Conservation (phyloP, 2,797 vertebrate species). For the Podarcis siculus region DNA sequence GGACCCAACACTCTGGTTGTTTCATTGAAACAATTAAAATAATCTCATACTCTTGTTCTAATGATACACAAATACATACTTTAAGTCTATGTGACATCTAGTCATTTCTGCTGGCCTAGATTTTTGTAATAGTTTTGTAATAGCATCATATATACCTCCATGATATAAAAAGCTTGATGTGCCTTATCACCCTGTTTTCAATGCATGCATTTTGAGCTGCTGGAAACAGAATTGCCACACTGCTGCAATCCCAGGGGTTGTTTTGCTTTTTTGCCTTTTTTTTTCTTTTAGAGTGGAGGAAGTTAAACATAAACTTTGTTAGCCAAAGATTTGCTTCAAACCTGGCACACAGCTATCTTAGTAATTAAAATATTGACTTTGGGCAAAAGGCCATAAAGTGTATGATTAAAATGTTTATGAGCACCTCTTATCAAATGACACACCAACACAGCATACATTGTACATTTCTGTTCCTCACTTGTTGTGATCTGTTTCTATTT, state of each 20-base stretch:
- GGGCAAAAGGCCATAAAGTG: slow-evolving; percentile 67
- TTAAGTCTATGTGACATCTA: slow-evolving; percentile 42
- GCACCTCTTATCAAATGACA: slow-evolving; percentile 47
- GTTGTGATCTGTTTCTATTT: slow-evolving; percentile 37
- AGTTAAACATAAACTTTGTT: slow-evolving; percentile 48
- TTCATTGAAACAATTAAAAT: slow-evolving; percentile 67
- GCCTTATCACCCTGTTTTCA: background rate
- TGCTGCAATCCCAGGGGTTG: background rate
- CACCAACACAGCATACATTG: background rate
- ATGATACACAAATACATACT: slow-evolving; percentile 49
- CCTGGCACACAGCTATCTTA: slow-evolving; percentile 58
- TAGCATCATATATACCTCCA: background rate
- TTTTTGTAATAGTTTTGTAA: background rate
- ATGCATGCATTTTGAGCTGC: background rate
- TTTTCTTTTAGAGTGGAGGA: slow-evolving; percentile 15
- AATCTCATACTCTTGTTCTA: slow-evolving; percentile 39
- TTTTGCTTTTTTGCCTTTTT: too few species aligned
- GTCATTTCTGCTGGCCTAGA: background rate
- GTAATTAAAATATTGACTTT: slow-evolving; percentile 73
- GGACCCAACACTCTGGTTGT: slow-evolving; percentile 50
- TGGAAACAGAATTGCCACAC: background rate
- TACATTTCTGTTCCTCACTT: slow-evolving; percentile 12
- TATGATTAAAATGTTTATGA: slow-evolving; percentile 65
- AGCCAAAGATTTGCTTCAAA: slow-evolving; percentile 49
- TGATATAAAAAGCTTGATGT: background rate